Evolutionary conservation across 1,140 invertebrate genomes (phyloP).

Genomic region (Drosophila albomicans): DNA sequence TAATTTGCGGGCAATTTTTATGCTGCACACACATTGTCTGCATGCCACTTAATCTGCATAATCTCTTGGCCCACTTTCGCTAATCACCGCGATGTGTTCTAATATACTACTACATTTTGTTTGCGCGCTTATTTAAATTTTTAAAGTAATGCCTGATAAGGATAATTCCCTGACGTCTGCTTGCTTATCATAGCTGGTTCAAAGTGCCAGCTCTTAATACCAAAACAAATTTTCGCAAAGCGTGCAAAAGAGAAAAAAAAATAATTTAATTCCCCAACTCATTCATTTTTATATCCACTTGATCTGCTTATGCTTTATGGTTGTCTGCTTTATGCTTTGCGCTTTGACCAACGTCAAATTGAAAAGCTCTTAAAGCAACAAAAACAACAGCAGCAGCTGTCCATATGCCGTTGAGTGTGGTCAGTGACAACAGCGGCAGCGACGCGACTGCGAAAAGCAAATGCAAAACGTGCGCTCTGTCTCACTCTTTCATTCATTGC

Average conservation of each 20-base stretch:
- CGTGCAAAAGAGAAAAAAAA: background rate
- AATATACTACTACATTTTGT: slow-evolving; percentile 20
- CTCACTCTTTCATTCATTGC: background rate
- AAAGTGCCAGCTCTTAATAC: slow-evolving; percentile 8
- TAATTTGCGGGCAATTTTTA: slow-evolving; percentile 69
- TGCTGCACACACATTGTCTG: slow-evolving; percentile 50
- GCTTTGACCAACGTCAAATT: slow-evolving; percentile 33
- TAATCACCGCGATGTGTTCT: slow-evolving; percentile 71
- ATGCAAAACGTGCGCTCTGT: slow-evolving; percentile 48
- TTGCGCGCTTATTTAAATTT: slow-evolving; percentile 61
- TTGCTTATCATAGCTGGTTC: slow-evolving; percentile 18
- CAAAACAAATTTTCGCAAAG: slow-evolving; percentile 8
- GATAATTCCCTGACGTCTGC: slow-evolving; percentile 34
- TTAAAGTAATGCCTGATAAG: slow-evolving; percentile 54
- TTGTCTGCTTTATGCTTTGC: background rate
- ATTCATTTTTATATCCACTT: slow-evolving; percentile 17
- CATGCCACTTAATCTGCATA: slow-evolving; percentile 55
- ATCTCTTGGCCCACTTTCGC: slow-evolving; percentile 70
- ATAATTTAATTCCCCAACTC: background rate
- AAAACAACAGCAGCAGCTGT: slow-evolving; percentile 42
- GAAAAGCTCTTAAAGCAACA: slow-evolving; percentile 15
- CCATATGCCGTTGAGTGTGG: slow-evolving; percentile 69
- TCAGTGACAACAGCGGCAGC: slow-evolving; percentile 60
- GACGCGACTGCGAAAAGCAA: slow-evolving; percentile 21
- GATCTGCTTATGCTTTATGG: slow-evolving; percentile 16